Evolutionary conservation across 1,140 invertebrate genomes (phyloP).

Genomic region (Cotesia vestalis): DNA sequence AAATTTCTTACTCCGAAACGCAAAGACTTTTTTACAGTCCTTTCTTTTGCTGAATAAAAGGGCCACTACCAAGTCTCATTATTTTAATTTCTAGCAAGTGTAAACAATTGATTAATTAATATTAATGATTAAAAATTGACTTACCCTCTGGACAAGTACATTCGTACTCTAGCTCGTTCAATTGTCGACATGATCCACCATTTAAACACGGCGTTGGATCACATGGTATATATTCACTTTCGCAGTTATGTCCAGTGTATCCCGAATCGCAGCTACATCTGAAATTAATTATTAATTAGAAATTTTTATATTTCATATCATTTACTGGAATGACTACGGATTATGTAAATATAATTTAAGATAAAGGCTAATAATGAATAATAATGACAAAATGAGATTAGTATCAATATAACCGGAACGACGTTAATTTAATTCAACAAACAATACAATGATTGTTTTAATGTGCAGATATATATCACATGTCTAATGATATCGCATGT

Average conservation of each 20-base stretch:
- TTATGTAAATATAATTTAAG: background rate
- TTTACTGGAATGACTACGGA: background rate
- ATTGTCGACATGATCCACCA: conserved; percentile 81
- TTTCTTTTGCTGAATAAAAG: too few relatives aligned
- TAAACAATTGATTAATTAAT: too few relatives aligned
- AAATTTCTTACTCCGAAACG: background rate
- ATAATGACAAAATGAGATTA: conserved; percentile 19
- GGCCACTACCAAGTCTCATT: background rate
- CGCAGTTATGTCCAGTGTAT: conserved; percentile 90
- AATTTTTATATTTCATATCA: too few relatives aligned
- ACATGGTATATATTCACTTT: conserved; percentile 89
- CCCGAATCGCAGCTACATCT: conserved; percentile 89
- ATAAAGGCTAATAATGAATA: background rate
- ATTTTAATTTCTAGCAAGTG: background rate
- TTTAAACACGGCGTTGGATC: conserved; percentile 90
- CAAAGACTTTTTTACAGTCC: too few relatives aligned
- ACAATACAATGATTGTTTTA: conserved; percentile 38
- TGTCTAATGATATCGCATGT: conserved; percentile 41
- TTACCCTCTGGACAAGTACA: conserved; percentile 88
- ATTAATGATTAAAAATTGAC: conserved; percentile 48
- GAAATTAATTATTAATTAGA: conserved; percentile 51
- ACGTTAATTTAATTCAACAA: conserved; percentile 23
- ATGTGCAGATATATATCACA: conserved; percentile 28
- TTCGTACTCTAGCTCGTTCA: conserved; percentile 81
- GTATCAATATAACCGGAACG: conserved; percentile 21